phyloP scores from a whole-genome alignment of 2,113 vertebrate genomes.

The Phalacrocorax pelagicus region DNA sequence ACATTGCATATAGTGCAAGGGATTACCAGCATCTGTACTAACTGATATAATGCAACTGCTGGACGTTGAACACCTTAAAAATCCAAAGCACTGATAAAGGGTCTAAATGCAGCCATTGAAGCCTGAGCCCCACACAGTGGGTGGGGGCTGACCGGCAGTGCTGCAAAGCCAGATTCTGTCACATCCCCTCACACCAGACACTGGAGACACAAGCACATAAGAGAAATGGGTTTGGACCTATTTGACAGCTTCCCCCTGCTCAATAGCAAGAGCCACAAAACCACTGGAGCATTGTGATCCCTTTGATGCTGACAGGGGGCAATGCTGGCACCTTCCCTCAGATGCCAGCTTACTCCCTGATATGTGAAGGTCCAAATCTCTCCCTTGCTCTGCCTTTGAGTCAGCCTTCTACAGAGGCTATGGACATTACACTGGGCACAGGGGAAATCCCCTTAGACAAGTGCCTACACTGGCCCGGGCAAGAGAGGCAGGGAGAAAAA shows the following conservation, averaged over 20 bases:
- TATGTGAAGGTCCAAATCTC: not conserved
- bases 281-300: not conserved
- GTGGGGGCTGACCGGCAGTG: fast-evolving
- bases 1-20: not conserved
- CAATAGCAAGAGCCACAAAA: not conserved
- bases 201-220: not conserved
- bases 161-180: not conserved
- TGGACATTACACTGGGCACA: not conserved
- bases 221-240: not conserved
- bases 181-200: not conserved
- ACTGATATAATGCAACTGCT: not conserved
- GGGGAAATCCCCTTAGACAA: not conserved
- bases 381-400: not conserved
- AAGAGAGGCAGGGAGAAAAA: not conserved
- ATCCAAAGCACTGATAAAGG: not conserved
- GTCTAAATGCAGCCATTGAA: not conserved
- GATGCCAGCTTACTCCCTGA: not conserved
- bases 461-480: not conserved
- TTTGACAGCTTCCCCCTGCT: not conserved
- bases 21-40: not conserved
- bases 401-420: not conserved
- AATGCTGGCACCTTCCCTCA: not conserved
- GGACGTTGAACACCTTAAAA: not conserved
- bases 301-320: not conserved
- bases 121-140: not conserved